Percentiles rank a stretch among this genome's conserved stretches.
Evolutionary conservation across 2,113 vertebrate species (phyloP).

Genomic region (Naja naja): DNA sequence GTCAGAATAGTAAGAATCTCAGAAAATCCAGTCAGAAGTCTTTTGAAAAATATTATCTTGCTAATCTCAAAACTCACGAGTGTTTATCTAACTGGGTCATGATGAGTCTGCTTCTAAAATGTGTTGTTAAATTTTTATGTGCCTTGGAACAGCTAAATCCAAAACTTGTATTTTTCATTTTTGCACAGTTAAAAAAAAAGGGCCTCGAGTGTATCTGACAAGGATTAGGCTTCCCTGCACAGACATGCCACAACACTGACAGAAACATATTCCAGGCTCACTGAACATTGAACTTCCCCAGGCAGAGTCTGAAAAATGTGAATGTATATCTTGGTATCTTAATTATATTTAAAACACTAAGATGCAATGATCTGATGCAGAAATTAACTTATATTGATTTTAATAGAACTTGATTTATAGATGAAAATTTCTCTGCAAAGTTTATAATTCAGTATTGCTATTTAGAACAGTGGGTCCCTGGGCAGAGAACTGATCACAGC

Average conservation of each 20-base stretch:
- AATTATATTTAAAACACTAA: background rate
- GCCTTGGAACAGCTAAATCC: background rate
- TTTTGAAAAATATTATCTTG: background rate
- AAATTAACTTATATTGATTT: background rate
- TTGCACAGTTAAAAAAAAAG: background rate
- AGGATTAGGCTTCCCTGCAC: background rate
- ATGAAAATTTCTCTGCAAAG: background rate
- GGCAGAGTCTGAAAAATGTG: background rate
- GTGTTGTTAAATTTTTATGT: background rate
- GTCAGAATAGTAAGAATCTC: background rate
- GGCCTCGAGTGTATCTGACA: background rate
- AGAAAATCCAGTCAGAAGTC: background rate
- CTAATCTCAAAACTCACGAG: background rate
- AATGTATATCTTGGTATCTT: background rate
- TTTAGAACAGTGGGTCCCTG: background rate
- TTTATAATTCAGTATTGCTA: background rate
- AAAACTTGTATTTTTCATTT: background rate
- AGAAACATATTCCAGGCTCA: background rate
- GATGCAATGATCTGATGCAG: background rate
- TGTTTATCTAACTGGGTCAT: background rate
- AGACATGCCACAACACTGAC: background rate
- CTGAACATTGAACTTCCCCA: background rate
- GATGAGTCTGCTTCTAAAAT: background rate
- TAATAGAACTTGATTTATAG: background rate
- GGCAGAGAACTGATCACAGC: background rate